These are phyloP conservation scores for Albula goreensis DNA, from an alignment of 2,113 vertebrate species.

Conservation along the genomic window DNA sequence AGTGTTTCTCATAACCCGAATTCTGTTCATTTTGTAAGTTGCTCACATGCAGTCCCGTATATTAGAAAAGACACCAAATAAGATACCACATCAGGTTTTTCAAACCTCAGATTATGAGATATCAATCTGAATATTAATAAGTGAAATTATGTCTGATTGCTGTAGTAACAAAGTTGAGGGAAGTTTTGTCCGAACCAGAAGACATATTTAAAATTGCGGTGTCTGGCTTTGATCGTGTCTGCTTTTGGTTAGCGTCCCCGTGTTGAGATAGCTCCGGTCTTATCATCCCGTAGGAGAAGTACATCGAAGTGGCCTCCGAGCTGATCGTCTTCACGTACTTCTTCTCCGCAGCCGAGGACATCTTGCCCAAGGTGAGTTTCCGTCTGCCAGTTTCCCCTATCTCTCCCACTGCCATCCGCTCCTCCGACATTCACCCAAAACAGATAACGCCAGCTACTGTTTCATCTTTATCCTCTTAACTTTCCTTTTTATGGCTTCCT, in stretches of 20 bases:
- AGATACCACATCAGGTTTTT: neutral
- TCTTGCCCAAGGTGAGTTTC: slow-evolving; percentile 83
- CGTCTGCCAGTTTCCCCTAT: neutral
- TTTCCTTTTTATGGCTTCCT: neutral
- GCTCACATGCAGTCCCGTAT: too few relatives aligned
- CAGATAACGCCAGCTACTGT: neutral
- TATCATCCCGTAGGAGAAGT: slow-evolving; percentile 83
- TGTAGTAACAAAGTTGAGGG: too few relatives aligned
- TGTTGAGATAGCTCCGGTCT: neutral
- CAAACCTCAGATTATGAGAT: neutral
- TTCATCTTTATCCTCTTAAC: neutral
- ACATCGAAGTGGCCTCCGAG: slow-evolving; percentile 90
- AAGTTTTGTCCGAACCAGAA: too few relatives aligned
- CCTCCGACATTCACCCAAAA: neutral
- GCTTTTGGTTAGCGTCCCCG: neutral
- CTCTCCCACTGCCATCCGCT: neutral
- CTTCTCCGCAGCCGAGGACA: slow-evolving; percentile 91
- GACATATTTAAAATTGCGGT: neutral
- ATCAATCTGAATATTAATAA: neutral
- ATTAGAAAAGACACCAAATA: neutral
- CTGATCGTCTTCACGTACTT: slow-evolving; percentile 97
- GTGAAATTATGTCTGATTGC: neutral
- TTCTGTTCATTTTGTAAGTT: neutral
- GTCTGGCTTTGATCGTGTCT: neutral
- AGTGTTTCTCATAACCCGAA: neutral